These are phyloP conservation scores for Rostratula benghalensis DNA, from an alignment of 2,113 vertebrate genomes.

Conservation along the genomic window DNA sequence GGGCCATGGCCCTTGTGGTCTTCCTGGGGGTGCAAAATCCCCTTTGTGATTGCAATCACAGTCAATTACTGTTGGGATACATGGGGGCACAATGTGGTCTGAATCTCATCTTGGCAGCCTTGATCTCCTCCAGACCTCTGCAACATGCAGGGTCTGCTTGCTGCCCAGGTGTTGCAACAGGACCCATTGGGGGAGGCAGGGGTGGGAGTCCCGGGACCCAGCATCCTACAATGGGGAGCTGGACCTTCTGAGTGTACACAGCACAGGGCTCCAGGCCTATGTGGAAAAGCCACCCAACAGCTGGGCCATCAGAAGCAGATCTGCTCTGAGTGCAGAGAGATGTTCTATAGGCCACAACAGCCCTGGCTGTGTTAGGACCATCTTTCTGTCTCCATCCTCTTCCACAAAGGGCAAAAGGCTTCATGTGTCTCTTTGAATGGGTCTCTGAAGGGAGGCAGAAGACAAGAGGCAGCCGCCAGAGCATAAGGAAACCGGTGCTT, in stretches of 20 bases:
- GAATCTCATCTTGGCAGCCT: neutral
- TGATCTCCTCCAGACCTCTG: neutral
- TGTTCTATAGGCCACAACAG: neutral
- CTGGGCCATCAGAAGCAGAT: neutral
- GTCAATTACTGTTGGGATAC: neutral
- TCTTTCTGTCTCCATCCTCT: rapidly evolving
- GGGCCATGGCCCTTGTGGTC: constrained; percentile 10
- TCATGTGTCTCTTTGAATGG: rapidly evolving
- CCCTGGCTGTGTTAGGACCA: neutral
- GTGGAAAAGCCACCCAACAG: neutral
- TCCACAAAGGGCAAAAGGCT: neutral
- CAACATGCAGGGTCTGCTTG: neutral
- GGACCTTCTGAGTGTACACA: rapidly evolving
- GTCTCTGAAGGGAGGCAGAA: neutral
- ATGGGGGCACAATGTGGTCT: neutral
- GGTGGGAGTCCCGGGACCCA: neutral
- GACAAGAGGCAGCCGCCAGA: neutral
- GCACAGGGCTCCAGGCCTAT: rapidly evolving
- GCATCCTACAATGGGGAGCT: neutral
- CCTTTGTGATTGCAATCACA: neutral
- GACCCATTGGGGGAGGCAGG: rapidly evolving
- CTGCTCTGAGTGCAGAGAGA: neutral
- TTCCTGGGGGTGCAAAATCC: constrained; percentile 39
- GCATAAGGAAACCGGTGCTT: neutral
- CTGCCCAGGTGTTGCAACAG: rapidly evolving